Percentiles rank a stretch among this genome's conserved stretches.
These are phyloP conservation scores for Lomographa bimaculata DNA, from an alignment of 2,888 invertebrate species.

Conservation along the genomic window DNA sequence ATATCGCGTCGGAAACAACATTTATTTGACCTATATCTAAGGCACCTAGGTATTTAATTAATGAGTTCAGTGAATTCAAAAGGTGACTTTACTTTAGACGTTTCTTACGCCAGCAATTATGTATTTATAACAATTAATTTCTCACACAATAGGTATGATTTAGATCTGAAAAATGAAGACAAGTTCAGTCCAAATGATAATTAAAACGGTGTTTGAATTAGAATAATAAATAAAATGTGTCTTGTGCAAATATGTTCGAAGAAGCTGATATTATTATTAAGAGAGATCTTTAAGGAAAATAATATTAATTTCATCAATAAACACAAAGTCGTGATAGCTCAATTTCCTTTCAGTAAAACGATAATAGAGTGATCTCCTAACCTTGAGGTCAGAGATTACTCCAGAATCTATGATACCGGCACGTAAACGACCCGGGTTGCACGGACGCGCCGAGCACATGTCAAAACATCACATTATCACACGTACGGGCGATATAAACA, in stretches of 20 bases:
- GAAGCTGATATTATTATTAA: not conserved
- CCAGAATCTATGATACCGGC: constrained; percentile 46
- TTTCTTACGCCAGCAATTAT: too few relatives aligned
- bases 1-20: constrained; percentile 38
- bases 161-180: too few relatives aligned
- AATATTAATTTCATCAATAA: constrained; percentile 2
- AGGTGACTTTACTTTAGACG: too few relatives aligned
- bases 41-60: not conserved
- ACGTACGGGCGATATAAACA: constrained; percentile 41
- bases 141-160: too few relatives aligned
- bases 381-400: constrained; percentile 49
- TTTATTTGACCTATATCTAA: constrained; percentile 38
- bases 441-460: constrained; percentile 46
- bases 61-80: not conserved
- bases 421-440: constrained; percentile 45
- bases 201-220: not conserved
- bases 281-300: constrained; percentile 5
- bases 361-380: constrained; percentile 45
- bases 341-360: constrained; percentile 30
- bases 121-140: too few relatives aligned
- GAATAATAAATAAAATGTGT: too few relatives aligned
- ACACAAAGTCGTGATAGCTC: constrained; percentile 9
- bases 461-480: constrained; percentile 42
- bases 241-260: too few relatives aligned
- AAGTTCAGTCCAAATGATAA: not conserved